Conservation (phyloP, 2,888 invertebrate genomes). For the Macrophya annulata region DNA sequence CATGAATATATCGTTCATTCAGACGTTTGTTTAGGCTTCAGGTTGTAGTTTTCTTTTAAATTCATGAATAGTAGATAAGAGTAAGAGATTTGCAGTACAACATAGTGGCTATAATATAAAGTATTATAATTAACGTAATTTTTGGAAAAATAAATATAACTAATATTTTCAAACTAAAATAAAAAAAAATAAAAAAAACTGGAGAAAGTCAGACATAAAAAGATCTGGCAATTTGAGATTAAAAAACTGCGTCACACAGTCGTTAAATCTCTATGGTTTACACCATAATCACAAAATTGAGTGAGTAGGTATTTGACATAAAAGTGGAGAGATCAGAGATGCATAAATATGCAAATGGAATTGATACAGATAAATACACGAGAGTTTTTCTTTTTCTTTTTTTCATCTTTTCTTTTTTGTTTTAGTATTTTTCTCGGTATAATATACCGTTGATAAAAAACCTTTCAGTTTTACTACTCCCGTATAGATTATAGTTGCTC, state of each 20-base stretch:
- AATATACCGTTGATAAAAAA: conserved; percentile 25
- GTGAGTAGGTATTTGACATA: background rate
- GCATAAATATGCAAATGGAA: conserved; percentile 19
- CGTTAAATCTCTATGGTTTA: conserved; percentile 16
- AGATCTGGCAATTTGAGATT: conserved; percentile 36
- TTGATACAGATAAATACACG: background rate
- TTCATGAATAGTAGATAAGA: conserved; percentile 18
- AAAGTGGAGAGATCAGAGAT: background rate
- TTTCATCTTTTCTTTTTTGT: background rate
- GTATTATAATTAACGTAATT: background rate
- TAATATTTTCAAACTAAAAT: background rate
- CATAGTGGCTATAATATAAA: background rate
- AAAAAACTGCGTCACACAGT: background rate
- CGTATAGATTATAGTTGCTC: background rate
- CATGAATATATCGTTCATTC: conserved; percentile 33
- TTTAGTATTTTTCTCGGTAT: conserved; percentile 1
- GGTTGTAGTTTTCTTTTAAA: conserved; percentile 6
- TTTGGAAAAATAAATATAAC: background rate
- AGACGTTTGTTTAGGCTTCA: conserved; percentile 35
- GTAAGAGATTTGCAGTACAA: background rate
- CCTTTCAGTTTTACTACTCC: conserved; percentile 51
- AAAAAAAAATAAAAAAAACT: background rate
- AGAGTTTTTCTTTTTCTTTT: background rate
- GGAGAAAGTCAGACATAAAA: background rate
- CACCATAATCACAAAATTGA: background rate